Base-by-base conservation (phyloP, 2,888 invertebrate genomes). In the Siphonodentalium dalli region DNA sequence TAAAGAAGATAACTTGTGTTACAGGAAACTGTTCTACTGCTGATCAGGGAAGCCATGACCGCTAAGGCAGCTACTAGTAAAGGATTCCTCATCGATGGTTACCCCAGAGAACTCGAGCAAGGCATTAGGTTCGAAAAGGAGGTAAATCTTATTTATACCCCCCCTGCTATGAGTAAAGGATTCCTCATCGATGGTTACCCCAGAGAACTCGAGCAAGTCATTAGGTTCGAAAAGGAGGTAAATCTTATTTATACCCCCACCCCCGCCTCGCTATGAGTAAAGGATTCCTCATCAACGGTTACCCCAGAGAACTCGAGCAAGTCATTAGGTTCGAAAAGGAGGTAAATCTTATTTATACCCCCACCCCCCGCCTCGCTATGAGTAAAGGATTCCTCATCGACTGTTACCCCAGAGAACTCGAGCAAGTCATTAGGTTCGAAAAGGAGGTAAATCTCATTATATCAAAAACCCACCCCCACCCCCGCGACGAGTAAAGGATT, bases 141-240 rank as follows among this genome's bases (percentile, higher is more conserved):
- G n/a, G n/a, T n/a, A n/a, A n/a, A n/a, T n/a, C n/a, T n/a, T n/a
- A n/a, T n/a, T n/a, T n/a, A n/a, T n/a, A n/a, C n/a, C n/a, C n/a
- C n/a, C n/a, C n/a, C n/a, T n/a, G n/a, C n/a, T n/a, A n/a, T n/a
- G 7, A 87, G 87, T 20, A 90, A 89, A 65, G 95, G 96, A 3
- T 88, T 96, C 54, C 87, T 98, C 51, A 87, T 99, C 49, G 97
- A 97, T 73, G 97, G 97, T 0, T 98, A 91, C 80, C 98, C 98
- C 0, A 85, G 97, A 50, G 93, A 95, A 74, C 84, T 93, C 77
- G 88, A 88, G 42, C 97, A 98, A 84, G 90, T 92, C 66, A 86
- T 88, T 46, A 87, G 88, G 73, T 98, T 97, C 80, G 92, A 98
- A 82, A 87, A 86, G 50, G 92, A 93, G 88, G 96, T 95, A 72